Evolutionary conservation across 2,113 vertebrate species (phyloP), one percentile per base, ranked within the genome.

Genomic region (Ictalurus furcatus): DNA sequence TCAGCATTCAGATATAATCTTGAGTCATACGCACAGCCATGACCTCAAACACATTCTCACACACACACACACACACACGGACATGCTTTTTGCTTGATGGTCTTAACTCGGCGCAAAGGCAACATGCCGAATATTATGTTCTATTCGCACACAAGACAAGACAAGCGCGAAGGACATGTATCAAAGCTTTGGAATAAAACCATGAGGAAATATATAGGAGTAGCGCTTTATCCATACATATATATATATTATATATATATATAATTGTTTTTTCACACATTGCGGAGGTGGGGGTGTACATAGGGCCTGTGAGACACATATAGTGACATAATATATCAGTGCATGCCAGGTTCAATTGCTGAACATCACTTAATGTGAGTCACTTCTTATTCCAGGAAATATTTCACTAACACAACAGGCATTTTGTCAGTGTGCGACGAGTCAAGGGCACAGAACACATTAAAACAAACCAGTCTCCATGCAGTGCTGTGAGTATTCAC

Each of bases 1-100:
- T 85, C 37, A 76, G 93, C 91, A 91, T 92, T 91, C 90, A 84
- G 25, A 90, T 89, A 87, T 91, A 93, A 94, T 92, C 89, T 87
- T 61, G 83, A 16, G n/a, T 90, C 90, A 48, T 71, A 74, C 89
- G 90, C 85, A 89, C 80, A 65, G 82, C 25, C 48, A 54, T 1
- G 17, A 48, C 74, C 76, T 44, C 37, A 13, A 23, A 37, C 69
- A 37, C 34, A 21, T 17, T 7, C 52, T 6, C 80, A 58, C 54
- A 63, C 44, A 65, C 58, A 37, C 59, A 44, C 81, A 28, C 21
- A 63, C 82, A 65, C n/a, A n/a, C 59, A 84, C 21, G 13, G 56
- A 67, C 40, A 40, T 85, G 83, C 37, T 67, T 56, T 44, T 28
- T 14, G 13, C 52, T 23, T 63, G 12, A 63, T 13, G 25, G 28